Conservation (phyloP, 2,797 vertebrate genomes). For the Oreonectes daqikongensis region DNA sequence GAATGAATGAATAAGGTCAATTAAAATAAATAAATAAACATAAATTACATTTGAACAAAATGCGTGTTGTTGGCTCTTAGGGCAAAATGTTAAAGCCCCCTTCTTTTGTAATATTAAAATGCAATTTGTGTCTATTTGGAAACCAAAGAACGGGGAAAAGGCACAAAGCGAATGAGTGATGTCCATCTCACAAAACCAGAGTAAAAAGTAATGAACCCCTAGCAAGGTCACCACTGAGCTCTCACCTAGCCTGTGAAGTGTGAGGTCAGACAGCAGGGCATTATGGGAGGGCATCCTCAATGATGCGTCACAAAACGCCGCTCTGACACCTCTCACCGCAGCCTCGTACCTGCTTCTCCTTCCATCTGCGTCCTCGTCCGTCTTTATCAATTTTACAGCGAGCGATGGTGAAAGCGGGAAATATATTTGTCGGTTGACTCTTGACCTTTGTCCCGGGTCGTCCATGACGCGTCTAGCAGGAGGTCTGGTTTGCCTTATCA, state of each 20-base stretch:
- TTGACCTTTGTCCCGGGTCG: conserved; percentile 63
- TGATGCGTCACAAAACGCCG: conserved; percentile 57
- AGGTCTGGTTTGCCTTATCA: conserved; percentile 61
- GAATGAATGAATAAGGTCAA: too few species aligned
- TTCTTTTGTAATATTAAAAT: too few species aligned
- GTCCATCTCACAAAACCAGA: conserved; percentile 5
- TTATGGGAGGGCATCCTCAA: conserved; percentile 56
- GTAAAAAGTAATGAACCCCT: background rate
- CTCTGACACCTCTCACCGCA: conserved; percentile 51
- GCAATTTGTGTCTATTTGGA: background rate
- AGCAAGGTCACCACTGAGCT: conserved; percentile 47
- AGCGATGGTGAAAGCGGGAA: conserved; percentile 54
- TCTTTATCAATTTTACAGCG: conserved; percentile 62
- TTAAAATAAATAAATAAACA: too few species aligned
- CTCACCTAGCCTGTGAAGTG: conserved; percentile 47
- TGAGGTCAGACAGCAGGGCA: conserved; percentile 53
- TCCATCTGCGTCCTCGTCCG: conserved; percentile 46
- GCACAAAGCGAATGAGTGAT: background rate
- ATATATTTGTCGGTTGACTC: conserved; percentile 63
- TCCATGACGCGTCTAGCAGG: conserved; percentile 52
- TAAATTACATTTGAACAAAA: too few species aligned
- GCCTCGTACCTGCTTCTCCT: conserved; percentile 31
- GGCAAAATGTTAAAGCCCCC: too few species aligned
- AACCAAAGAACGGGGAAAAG: background rate
- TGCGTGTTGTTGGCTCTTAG: too few species aligned